phyloP scores from a whole-genome alignment of 2,113 vertebrate genomes.

The Istiophorus platypterus region DNA sequence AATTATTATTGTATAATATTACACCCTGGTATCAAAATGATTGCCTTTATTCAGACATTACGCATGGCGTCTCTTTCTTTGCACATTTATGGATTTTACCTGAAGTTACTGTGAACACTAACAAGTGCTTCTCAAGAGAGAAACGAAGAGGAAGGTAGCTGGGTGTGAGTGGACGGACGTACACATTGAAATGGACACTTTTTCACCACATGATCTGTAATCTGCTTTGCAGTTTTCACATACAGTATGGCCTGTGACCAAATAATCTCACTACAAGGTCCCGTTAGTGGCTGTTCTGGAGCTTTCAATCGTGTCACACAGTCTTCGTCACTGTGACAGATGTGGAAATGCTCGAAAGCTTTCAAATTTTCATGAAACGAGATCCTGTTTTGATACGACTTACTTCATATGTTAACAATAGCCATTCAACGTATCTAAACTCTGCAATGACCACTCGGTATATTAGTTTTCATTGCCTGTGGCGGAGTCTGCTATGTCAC shows the following conservation, averaged over 20 bases:
- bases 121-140: constrained; percentile 18
- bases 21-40: constrained; percentile 39
- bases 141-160: constrained; percentile 9
- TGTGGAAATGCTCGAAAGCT: neutral
- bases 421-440: neutral
- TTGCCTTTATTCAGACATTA: constrained; percentile 28
- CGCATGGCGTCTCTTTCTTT: neutral
- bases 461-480: neutral
- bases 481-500: neutral
- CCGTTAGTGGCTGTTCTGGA: neutral
- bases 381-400: too few relatives aligned
- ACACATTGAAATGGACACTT: constrained; percentile 16
- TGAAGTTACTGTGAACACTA: constrained; percentile 19
- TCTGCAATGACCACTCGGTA: neutral
- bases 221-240: constrained; percentile 35
- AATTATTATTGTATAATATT: too few relatives aligned
- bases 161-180: constrained; percentile 35
- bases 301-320: neutral
- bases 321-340: neutral
- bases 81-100: constrained; percentile 23
- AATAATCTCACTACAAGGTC: neutral
- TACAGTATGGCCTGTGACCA: neutral
- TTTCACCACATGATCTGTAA: constrained; percentile 11
- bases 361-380: too few relatives aligned
- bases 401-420: neutral